Conservation (phyloP, 2,113 vertebrate genomes). For the Corythaeola cristata region DNA sequence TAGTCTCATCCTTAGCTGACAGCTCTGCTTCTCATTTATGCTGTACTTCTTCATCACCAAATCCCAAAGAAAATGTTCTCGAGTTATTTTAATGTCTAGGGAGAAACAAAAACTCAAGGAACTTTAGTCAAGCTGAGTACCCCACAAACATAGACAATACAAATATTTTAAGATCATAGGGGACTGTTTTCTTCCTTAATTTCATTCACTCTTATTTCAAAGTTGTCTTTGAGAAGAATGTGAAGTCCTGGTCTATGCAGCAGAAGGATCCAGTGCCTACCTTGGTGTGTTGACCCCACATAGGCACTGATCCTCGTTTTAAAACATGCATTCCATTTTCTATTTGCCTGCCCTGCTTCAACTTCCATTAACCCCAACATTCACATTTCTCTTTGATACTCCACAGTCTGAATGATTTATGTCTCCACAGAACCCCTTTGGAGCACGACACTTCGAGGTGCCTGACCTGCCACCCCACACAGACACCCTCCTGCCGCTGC, state of each 20-base stretch:
- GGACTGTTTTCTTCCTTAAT: neutral
- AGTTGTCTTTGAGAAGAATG: neutral
- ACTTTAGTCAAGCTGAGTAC: neutral
- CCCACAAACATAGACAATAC: neutral
- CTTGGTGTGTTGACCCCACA: neutral
- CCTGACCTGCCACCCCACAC: accelerated
- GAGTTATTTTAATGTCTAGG: neutral
- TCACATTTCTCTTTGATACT: neutral
- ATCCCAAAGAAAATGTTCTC: neutral
- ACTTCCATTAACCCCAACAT: neutral
- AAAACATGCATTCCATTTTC: neutral
- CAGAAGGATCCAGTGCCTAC: neutral
- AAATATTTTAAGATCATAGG: neutral
- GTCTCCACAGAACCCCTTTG: neutral
- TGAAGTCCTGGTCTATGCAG: neutral
- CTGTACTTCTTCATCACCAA: neutral
- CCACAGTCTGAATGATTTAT: neutral
- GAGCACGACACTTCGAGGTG: accelerated
- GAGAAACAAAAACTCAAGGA: neutral
- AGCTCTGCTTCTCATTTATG: neutral
- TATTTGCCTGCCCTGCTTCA: neutral
- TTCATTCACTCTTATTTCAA: neutral
- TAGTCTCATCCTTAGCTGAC: neutral
- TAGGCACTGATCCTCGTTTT: neutral
- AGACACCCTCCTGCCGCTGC: neutral